These are phyloP conservation scores for Troglohyphantes excavatus DNA, from an alignment of 2,888 invertebrate genomes.

Conservation along the genomic window DNA sequence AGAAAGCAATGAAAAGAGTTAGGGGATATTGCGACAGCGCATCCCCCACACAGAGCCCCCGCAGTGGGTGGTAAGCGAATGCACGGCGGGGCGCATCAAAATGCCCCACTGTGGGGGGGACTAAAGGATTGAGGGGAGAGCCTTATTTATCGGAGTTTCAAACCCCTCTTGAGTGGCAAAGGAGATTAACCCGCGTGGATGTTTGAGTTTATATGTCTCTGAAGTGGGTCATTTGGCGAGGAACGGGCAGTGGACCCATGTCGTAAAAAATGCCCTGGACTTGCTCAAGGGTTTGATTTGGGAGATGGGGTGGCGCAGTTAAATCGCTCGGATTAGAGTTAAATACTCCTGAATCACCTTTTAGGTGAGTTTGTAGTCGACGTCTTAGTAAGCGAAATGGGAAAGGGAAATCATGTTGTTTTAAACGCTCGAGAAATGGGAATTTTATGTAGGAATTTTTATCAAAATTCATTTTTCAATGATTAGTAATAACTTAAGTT, in stretches of 20 bases:
- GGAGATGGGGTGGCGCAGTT: background rate
- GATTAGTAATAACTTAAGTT: too few relatives aligned
- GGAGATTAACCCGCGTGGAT: conserved; percentile 32
- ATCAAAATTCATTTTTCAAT: too few relatives aligned
- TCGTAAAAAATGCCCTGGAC: conserved; percentile 24
- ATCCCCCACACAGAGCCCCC: background rate
- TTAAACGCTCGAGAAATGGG: too few relatives aligned
- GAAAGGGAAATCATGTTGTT: too few relatives aligned
- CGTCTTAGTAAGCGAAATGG: too few relatives aligned
- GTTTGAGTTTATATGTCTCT: conserved; percentile 49
- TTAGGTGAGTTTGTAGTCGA: too few relatives aligned
- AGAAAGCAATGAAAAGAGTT: conserved; percentile 31
- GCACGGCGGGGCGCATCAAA: conserved; percentile 12
- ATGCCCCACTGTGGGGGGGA: conserved; percentile 19
- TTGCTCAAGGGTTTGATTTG: background rate
- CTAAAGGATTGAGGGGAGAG: conserved; percentile 38
- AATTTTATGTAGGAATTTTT: too few relatives aligned
- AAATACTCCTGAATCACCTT: too few relatives aligned
- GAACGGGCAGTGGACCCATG: conserved; percentile 21
- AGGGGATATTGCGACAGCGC: conserved; percentile 13
- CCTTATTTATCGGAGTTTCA: conserved; percentile 51
- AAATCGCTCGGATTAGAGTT: background rate
- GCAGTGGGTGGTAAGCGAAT: background rate
- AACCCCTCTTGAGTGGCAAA: conserved; percentile 47
- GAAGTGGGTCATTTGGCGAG: conserved; percentile 59